Base-by-base conservation (phyloP, 2,888 invertebrate species). In the Hirtodrosophila histrioides region DNA sequence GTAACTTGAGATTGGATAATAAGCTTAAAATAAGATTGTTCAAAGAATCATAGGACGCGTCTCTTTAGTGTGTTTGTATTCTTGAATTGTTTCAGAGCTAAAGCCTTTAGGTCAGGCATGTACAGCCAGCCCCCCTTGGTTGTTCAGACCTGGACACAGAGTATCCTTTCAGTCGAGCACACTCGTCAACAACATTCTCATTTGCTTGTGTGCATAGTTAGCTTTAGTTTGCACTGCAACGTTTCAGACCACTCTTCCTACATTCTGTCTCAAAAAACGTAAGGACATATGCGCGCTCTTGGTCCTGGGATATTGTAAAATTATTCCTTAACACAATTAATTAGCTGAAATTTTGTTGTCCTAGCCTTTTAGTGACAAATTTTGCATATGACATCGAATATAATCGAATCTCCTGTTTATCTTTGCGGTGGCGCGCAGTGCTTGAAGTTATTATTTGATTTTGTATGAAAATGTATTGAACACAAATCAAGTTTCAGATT, bases 321-420 rank as follows among this genome's bases (percentile, higher is more conserved):
- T 66, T 75, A 65, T 63, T 63, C 66, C 61, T 75, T 78, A 81
- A 81, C 73, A 71, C 65, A 84, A 72, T 84, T 73, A 62, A 81
- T 85, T 81, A 81, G 50, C 39, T 39, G 31, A 40, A 49, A 63
- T 60, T 37, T 53, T 62, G 56, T 61, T 54, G 23, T 33, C 48
- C 36, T 50, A 55, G 54, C 46, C 57, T 63, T 58, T 58, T 56
- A 63, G 60, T 40, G 44, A n/a, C 48, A 33, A 63, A 39, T 41
- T 6, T 41, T 10, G 23, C 37, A 29, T n/a, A 24, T 10, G 11
- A 8, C 43, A 27, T n/a, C n/a, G n/a, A 4, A 2, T 27, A 2
- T 27, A 27, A 48, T 43, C n/a, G 23, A 37, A 7, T 3, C 33
- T 23, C 12, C 11, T 10, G 12, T 17, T 44, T 36, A 37, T 29